These are phyloP conservation scores for Coleophora deauratella DNA, from an alignment of 2,888 invertebrate genomes.

Conservation along the genomic window DNA sequence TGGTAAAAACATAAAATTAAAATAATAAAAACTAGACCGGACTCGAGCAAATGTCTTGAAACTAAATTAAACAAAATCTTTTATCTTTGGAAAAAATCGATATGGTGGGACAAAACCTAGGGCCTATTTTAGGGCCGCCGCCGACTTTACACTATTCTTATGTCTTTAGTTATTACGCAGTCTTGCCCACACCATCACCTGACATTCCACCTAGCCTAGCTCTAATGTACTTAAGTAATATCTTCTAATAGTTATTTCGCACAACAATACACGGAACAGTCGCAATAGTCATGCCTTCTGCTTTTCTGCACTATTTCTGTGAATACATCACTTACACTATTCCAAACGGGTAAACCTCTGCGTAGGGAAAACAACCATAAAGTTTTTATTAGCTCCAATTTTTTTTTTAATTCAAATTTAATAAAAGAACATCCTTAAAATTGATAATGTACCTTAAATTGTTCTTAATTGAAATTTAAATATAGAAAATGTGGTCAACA, in stretches of 20 bases:
- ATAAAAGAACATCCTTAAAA: conserved; percentile 5
- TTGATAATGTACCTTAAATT: conserved; percentile 12
- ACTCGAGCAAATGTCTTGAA: no score
- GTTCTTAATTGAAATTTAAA: neutral
- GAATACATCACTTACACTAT: conserved; percentile 35
- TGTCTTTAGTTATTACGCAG: no score
- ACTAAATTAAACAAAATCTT: no score
- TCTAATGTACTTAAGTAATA: conserved; percentile 25
- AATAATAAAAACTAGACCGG: no score
- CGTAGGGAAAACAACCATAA: conserved; percentile 29
- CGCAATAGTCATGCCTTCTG: conserved; percentile 28
- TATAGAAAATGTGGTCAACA: neutral
- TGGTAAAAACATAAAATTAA: no score
- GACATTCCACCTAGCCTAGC: conserved; percentile 8
- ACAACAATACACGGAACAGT: conserved; percentile 54
- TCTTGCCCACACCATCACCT: conserved; percentile 4
- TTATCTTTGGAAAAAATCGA: no score
- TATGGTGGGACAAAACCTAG: no score
- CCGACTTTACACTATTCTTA: no score
- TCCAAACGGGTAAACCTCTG: conserved; percentile 32
- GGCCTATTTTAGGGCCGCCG: no score
- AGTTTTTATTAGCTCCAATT: conserved; percentile 8
- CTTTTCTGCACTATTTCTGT: conserved; percentile 42
- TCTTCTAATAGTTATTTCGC: conserved; percentile 15
- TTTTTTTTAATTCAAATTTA: neutral